These are phyloP conservation scores for Balaenoptera acutorostrata DNA, from an alignment of 2,113 vertebrate species.

Conservation along the genomic window DNA sequence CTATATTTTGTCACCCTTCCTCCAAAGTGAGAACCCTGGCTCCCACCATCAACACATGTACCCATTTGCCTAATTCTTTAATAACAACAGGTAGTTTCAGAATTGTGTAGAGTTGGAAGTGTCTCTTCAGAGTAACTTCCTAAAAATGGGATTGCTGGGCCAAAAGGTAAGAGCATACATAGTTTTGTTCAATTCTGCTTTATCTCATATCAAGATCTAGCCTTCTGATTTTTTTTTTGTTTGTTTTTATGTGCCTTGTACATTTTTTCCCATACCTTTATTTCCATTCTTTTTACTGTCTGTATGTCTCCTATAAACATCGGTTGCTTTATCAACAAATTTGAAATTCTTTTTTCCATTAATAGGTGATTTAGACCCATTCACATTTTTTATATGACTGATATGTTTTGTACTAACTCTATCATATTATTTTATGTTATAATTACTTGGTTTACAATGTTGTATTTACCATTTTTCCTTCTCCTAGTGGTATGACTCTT, in stretches of 20 bases:
- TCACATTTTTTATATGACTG: neutral
- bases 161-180: neutral
- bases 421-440: neutral
- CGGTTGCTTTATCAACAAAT: neutral
- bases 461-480: neutral
- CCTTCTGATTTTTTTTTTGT: neutral
- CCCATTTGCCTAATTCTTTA: neutral
- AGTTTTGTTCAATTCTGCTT: neutral
- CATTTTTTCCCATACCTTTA: neutral
- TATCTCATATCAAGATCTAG: neutral
- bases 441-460: neutral
- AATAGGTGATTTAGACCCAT: neutral
- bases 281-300: neutral
- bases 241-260: neutral
- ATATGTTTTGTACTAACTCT: neutral
- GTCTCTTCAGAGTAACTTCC: neutral
- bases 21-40: neutral
- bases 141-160: neutral
- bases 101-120: neutral
- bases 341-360: neutral
- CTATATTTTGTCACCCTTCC: neutral
- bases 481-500: neutral
- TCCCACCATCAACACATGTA: neutral
- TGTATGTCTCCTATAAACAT: neutral
- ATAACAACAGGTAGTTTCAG: neutral